These are phyloP conservation scores for Leuciscus waleckii DNA, from an alignment of 2,797 vertebrate species.

Conservation along the genomic window DNA sequence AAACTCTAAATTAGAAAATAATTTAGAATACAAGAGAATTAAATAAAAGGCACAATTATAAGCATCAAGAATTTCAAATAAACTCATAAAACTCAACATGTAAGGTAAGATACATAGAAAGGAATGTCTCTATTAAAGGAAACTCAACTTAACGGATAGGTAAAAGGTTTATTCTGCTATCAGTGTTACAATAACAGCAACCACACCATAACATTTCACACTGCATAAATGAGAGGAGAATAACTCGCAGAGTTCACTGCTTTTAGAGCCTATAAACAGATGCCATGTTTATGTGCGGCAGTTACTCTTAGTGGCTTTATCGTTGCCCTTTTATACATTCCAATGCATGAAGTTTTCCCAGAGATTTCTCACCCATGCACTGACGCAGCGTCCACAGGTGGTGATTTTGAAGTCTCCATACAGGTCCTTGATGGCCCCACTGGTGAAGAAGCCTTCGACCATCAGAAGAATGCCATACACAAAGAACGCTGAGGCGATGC, in stretches of 20 bases:
- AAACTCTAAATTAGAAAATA: not conserved
- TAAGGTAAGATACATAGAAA: not conserved
- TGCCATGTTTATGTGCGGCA: slow-evolving; percentile 20
- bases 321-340: slow-evolving; percentile 12
- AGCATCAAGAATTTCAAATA: not conserved
- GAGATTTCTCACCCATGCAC: slow-evolving; percentile 87
- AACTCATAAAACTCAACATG: not conserved
- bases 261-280: slow-evolving; percentile 25
- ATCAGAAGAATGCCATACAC: slow-evolving; percentile 98
- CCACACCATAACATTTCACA: not conserved
- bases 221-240: slow-evolving; percentile 6
- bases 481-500: slow-evolving; percentile 97
- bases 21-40: not conserved
- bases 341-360: not conserved
- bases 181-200: not conserved
- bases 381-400: slow-evolving; percentile 96
- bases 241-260: slow-evolving; percentile 3
- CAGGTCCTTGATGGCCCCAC: slow-evolving; percentile 97
- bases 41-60: not conserved
- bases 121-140: not conserved
- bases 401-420: slow-evolving; percentile 99
- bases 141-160: too few species aligned
- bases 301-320: slow-evolving; percentile 16
- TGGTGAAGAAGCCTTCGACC: slow-evolving; percentile 99
- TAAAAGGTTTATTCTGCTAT: too few species aligned